phyloP scores from a whole-genome alignment of 92 coral and sea anemone species.

The Epizoanthus fatuus region DNA sequence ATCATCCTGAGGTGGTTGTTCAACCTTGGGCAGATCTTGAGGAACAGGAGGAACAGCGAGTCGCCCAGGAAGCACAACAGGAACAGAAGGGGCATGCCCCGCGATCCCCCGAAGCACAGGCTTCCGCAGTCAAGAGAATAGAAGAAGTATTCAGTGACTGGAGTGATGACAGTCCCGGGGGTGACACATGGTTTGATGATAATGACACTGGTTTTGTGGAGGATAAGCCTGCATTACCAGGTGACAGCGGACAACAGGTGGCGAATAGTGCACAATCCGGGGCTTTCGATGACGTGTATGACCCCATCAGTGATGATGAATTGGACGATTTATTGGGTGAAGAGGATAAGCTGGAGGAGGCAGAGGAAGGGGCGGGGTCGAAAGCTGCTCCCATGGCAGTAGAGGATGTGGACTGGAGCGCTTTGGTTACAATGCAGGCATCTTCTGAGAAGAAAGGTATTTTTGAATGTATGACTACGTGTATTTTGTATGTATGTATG shows the following conservation, averaged over 20 bases:
- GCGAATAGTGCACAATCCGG: constrained; percentile 51
- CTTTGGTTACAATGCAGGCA: constrained; percentile 77
- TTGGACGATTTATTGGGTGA: constrained; percentile 95
- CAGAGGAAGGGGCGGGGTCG: constrained; percentile 37
- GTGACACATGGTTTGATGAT: constrained; percentile 83
- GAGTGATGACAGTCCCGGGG: constrained; percentile 97
- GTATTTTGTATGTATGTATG: too few species aligned
- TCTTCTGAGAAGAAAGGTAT: constrained; percentile 77
- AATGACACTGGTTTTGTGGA: constrained; percentile 69
- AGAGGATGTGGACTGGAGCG: constrained; percentile 99
- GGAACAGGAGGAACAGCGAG: constrained; percentile 47
- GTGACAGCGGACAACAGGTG: constrained; percentile 5
- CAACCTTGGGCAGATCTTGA: constrained; percentile 97
- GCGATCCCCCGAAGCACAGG: constrained; percentile 5
- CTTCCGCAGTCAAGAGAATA: constrained; percentile 50
- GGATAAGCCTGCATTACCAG: constrained; percentile 62
- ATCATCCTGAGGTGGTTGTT: constrained; percentile 87
- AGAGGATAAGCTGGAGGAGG: constrained; percentile 81
- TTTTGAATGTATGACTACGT: not conserved
- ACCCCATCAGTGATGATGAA: constrained; percentile 99
- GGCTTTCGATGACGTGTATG: constrained; percentile 96
- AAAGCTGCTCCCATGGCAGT: constrained; percentile 76
- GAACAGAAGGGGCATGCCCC: constrained; percentile 15
- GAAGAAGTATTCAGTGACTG: constrained; percentile 95
- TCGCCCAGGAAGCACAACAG: constrained; percentile 28